Percentiles rank a stretch among this genome's conserved stretches.
Evolutionary conservation across 30 jellyfish, hydroid and myxozoan species (phyloP).

Genomic region (Nemopilema nomurai): DNA sequence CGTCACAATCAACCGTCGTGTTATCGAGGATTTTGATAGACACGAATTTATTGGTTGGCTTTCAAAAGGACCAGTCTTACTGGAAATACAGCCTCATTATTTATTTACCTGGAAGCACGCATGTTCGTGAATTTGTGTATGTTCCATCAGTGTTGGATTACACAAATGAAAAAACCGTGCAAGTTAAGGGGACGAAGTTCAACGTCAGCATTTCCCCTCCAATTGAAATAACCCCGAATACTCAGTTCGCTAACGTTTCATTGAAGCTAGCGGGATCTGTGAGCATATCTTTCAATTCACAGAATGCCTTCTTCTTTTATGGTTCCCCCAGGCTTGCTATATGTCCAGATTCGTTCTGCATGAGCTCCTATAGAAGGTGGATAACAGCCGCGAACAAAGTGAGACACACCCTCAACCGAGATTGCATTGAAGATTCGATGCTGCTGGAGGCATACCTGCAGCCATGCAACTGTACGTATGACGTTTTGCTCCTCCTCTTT

Average conservation of each 20-base stretch:
- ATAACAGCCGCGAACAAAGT: conserved; percentile 11
- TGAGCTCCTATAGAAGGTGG: conserved; percentile 50
- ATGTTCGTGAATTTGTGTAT: conserved; percentile 9
- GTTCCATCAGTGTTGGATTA: conserved; percentile 21
- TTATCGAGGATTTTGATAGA: conserved; percentile 13
- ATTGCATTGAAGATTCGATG: conserved; percentile 25
- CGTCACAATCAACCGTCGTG: conserved; percentile 19
- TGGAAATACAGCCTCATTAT: conserved; percentile 15
- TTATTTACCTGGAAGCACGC: neutral
- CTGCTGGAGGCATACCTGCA: conserved; percentile 50
- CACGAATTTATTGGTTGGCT: conserved; percentile 22
- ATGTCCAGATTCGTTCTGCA: conserved; percentile 50
- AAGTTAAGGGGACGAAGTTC: conserved; percentile 7
- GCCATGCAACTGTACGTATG: conserved; percentile 56
- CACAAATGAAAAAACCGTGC: neutral
- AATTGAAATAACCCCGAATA: conserved; percentile 2
- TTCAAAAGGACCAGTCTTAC: conserved; percentile 23
- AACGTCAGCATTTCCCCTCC: conserved; percentile 34
- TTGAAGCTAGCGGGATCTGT: neutral
- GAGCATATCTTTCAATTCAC: conserved; percentile 17
- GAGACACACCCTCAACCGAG: conserved; percentile 1
- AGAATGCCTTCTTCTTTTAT: conserved; percentile 30
- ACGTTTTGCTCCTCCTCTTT: neutral
- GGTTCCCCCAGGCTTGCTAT: conserved; percentile 21
- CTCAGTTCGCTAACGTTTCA: neutral